Conservation (phyloP, 2,888 invertebrate genomes). For the Germaria angustata region DNA sequence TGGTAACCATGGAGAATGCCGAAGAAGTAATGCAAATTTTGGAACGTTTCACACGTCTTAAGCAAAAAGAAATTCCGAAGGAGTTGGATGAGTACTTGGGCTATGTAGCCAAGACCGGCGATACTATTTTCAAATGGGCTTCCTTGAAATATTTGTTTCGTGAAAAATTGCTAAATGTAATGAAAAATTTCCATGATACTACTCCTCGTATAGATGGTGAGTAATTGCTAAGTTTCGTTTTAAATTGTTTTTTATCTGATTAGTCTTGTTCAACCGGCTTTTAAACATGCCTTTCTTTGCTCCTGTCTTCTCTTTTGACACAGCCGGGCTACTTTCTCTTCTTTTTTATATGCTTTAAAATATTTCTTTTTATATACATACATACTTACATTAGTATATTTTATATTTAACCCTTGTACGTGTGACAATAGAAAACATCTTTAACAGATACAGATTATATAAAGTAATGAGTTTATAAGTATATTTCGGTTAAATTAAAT, state of each 20-base stretch:
- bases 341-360: neutral
- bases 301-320: constrained; percentile 26
- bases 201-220: constrained; percentile 83
- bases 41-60: constrained; percentile 89
- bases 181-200: constrained; percentile 92
- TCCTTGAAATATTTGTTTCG: constrained; percentile 92
- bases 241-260: neutral
- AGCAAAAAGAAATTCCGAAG: constrained; percentile 90
- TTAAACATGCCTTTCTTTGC: neutral
- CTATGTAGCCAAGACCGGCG: constrained; percentile 95
- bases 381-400: no score
- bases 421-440: no score
- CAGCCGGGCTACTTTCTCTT: constrained; percentile 56
- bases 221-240: constrained; percentile 45
- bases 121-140: constrained; percentile 95
- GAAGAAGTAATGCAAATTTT: constrained; percentile 91
- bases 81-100: constrained; percentile 92
- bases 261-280: constrained; percentile 57
- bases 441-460: no score
- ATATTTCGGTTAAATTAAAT: no score
- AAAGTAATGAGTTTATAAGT: no score
- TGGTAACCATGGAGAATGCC: constrained; percentile 86
- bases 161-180: constrained; percentile 91
- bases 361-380: neutral
- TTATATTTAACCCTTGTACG: no score